Evolutionary conservation across 2,797 vertebrate species (phyloP).

Genomic region (Triplophysa bombifrons): DNA sequence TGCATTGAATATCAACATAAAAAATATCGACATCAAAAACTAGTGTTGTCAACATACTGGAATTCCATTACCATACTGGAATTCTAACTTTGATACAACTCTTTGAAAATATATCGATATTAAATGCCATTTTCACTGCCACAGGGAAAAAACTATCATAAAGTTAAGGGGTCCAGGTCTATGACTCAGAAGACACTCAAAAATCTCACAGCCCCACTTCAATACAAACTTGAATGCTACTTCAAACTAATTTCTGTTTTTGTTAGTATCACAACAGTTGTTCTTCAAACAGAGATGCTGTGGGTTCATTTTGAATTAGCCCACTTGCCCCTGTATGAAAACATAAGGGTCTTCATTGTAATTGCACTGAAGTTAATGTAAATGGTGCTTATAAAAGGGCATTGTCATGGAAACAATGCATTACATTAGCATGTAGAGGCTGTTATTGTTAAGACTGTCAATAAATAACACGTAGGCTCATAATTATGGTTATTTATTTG

Average conservation of each 20-base stretch:
- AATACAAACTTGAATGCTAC: not conserved
- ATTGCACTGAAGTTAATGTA: not conserved
- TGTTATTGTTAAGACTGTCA: conserved; percentile 16
- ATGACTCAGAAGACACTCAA: conserved; percentile 14
- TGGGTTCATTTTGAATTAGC: not conserved
- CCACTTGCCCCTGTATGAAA: not conserved
- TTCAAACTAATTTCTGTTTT: too few relatives aligned
- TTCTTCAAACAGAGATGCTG: not conserved
- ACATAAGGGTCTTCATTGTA: not conserved
- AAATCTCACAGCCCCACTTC: conserved; percentile 19
- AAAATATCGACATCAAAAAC: too few relatives aligned
- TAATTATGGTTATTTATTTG: conserved; percentile 70
- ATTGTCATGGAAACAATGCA: conserved; percentile 7
- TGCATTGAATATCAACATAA: too few relatives aligned
- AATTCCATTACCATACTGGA: too few relatives aligned
- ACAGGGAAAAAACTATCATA: too few relatives aligned
- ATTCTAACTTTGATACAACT: too few relatives aligned
- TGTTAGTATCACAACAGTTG: too few relatives aligned
- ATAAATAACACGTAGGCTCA: conserved; percentile 57
- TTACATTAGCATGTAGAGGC: not conserved
- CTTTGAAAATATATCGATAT: too few relatives aligned
- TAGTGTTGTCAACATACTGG: too few relatives aligned
- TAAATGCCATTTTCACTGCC: too few relatives aligned
- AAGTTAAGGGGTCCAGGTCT: not conserved
- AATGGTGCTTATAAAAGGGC: not conserved